Percentiles rank a stretch among this genome's conserved stretches.
Conservation (phyloP, 2,113 vertebrate species). For the Notechis scutatus region DNA sequence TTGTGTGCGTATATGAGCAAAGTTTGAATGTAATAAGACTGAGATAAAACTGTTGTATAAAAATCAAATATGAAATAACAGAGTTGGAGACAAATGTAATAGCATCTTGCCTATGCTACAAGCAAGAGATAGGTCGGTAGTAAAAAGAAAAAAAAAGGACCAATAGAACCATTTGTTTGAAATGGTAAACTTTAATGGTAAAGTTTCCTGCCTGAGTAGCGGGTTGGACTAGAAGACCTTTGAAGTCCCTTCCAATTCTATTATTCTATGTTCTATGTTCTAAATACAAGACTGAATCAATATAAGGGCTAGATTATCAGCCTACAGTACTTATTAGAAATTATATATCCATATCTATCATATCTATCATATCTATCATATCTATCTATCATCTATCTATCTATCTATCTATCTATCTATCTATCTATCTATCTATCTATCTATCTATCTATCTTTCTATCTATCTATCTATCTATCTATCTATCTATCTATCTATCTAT, state of each 20-base stretch:
- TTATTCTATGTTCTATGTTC: no score
- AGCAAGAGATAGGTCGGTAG: conserved; percentile 16
- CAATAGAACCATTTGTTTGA: neutral
- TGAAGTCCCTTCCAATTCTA: no score
- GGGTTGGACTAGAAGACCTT: no score
- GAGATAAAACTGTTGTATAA: neutral
- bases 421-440: no score
- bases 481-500: no score
- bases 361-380: no score
- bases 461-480: no score
- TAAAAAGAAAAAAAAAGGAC: conserved; percentile 30
- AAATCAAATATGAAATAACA: conserved; percentile 8
- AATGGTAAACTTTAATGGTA: no score
- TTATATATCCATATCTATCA: neutral
- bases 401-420: no score
- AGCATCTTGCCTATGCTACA: neutral
- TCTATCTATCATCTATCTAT: no score
- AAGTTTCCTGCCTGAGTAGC: no score
- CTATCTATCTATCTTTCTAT: no score
- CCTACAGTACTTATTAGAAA: neutral
- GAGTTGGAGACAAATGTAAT: neutral
- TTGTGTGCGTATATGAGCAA: neutral
- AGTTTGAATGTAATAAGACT: neutral
- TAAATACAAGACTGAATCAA: conserved; percentile 54
- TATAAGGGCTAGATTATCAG: conserved; percentile 28